Conservation (phyloP, 1,140 invertebrate genomes). For the Leptonema lineaticorne region DNA sequence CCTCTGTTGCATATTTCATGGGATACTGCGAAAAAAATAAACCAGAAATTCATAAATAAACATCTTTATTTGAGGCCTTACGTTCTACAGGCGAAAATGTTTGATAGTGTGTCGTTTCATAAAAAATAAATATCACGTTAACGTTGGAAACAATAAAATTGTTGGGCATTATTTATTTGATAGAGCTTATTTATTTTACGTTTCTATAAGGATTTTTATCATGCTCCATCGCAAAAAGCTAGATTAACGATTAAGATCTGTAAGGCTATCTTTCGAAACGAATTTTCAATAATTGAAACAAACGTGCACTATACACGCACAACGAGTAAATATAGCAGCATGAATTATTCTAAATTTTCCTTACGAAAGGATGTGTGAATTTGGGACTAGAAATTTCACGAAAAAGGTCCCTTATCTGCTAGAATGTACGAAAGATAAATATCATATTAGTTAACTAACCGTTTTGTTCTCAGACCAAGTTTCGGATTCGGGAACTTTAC, state of each 20-base stretch:
- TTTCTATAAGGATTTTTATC: no score
- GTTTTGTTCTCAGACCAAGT: not conserved
- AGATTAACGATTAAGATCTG: no score
- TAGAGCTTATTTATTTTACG: no score
- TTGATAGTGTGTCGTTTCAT: not conserved
- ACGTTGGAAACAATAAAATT: not conserved
- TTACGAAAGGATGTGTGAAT: not conserved
- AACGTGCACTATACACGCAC: no score
- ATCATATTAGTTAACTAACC: slow-evolving; percentile 13
- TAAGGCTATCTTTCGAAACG: no score
- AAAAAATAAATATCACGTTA: not conserved
- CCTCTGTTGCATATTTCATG: slow-evolving; percentile 10
- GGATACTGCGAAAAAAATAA: slow-evolving; percentile 6
- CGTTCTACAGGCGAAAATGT: no score
- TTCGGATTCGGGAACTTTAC: not conserved
- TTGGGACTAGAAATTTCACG: not conserved
- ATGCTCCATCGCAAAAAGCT: not conserved
- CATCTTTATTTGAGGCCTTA: slow-evolving; percentile 7
- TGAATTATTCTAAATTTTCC: not conserved
- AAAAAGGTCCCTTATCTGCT: not conserved
- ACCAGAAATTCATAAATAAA: slow-evolving; percentile 15
- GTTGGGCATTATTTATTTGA: not conserved
- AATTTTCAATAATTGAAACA: no score
- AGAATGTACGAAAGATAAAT: not conserved
- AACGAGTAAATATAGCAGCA: no score